Evolutionary conservation across 2,888 invertebrate genomes (phyloP).

Genomic region (Alloplasta piceator): DNA sequence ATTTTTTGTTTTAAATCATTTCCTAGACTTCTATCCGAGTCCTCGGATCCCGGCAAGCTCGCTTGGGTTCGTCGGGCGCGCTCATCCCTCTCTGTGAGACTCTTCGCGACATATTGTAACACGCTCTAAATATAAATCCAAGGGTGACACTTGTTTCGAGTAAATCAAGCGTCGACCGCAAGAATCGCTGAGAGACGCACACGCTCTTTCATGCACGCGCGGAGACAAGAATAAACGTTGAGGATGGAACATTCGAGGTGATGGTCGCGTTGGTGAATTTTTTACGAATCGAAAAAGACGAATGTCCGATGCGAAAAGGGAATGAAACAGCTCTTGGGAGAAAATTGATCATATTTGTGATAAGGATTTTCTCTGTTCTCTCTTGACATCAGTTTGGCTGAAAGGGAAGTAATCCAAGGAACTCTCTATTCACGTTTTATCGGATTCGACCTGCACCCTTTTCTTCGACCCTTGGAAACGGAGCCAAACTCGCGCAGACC

Average conservation of each 20-base stretch:
- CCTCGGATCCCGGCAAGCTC: constrained; percentile 49
- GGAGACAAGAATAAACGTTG: constrained; percentile 17
- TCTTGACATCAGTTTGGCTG: too few relatives aligned
- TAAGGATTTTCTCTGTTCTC: too few relatives aligned
- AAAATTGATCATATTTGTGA: too few relatives aligned
- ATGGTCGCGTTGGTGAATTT: constrained; percentile 18
- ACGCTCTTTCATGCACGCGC: constrained; percentile 1
- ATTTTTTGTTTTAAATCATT: constrained; percentile 10
- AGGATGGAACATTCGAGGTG: constrained; percentile 19
- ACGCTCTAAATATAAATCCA: constrained; percentile 77
- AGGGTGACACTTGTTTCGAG: constrained; percentile 81
- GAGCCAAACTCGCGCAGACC: too few relatives aligned
- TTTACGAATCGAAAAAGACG: constrained; percentile 53
- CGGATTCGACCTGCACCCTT: too few relatives aligned
- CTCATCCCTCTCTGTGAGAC: constrained; percentile 43
- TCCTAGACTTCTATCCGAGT: constrained; percentile 37
- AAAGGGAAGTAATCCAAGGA: too few relatives aligned
- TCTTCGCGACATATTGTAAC: constrained; percentile 53
- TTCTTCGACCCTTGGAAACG: too few relatives aligned
- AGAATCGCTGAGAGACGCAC: constrained; percentile 38
- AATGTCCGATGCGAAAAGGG: constrained; percentile 46
- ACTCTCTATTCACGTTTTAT: too few relatives aligned
- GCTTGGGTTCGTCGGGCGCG: neutral
- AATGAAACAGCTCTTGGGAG: constrained; percentile 9
- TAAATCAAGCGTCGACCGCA: constrained; percentile 75